Evolutionary conservation across 2,113 vertebrate species (phyloP), one percentile per base, ranked within the genome.

Genomic region (Crotalus viridis): DNA sequence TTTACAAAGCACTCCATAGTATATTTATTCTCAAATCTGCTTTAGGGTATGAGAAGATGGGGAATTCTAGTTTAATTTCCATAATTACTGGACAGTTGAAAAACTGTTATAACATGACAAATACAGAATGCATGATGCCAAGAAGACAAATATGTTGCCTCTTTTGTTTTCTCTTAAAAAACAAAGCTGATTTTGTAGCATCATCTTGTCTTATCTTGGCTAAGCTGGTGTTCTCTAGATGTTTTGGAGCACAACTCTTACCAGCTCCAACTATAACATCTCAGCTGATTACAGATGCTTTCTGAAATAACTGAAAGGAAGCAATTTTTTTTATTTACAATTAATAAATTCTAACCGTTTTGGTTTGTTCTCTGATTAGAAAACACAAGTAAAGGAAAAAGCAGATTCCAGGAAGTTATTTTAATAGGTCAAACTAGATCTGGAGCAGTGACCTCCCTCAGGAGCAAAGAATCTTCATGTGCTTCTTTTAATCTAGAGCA

Each of bases 91-190:
- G 12, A 52, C 3, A 10, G 26, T 3, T 43, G 69, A 81, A 33
- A 55, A n/a, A 24, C 21, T 48, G 52, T 88, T 54, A 87, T 15
- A 74, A 56, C 8, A 56, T 88, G 87, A 26, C 61, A 88, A 17
- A 56, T 89, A 69, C 2, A 69, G 4, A 15, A 39, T 85, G 6
- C 39, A 55, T 39, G 48, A 89, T 26, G 5, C 61, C 61, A 64
- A n/a, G 52, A 92, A 89, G 39, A 92, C 51, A 92, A 54, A 74
- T 43, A 33, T 17, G 26, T 39, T 92, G 48, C 33, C 51, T 92
- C 39, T 85, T 21, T 57, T 85, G 69, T 81, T 81, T 19, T 81
- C 17, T 81, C 33, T 81, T 81, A 74, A 39, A 74, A 81, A 81
- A 39, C 33, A 81, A 81, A 81, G 33, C 69, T 81, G 51, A 56